Conservation (phyloP, 2,797 vertebrate species). For the Bufotes viridis region DNA sequence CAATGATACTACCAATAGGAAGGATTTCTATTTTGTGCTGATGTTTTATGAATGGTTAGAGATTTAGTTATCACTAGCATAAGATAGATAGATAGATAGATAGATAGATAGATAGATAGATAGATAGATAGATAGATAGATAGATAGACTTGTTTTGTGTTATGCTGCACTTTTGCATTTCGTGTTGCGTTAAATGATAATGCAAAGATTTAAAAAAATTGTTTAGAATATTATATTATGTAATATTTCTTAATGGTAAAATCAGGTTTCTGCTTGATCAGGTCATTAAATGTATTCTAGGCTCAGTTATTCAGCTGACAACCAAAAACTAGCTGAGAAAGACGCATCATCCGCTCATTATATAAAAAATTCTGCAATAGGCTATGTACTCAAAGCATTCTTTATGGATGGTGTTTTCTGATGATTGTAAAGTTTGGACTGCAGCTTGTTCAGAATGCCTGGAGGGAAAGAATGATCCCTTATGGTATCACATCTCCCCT, state of each 20-base stretch:
- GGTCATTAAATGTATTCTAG: neutral
- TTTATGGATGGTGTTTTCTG: slow-evolving; percentile 13
- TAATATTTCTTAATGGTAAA: neutral
- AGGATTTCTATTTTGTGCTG: too few species aligned
- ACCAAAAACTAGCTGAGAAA: neutral
- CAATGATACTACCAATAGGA: too few species aligned
- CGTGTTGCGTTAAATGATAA: neutral
- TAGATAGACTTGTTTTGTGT: neutral
- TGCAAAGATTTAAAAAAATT: neutral
- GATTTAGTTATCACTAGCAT: too few species aligned
- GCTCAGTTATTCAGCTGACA: neutral
- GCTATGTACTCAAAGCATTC: neutral
- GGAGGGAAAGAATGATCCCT: slow-evolving; percentile 17
- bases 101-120: neutral
- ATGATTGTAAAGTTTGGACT: slow-evolving; percentile 10
- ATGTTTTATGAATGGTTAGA: too few species aligned
- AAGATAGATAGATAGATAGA: too few species aligned
- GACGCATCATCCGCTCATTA: neutral
- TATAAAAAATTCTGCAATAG: neutral
- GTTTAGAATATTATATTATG: neutral
- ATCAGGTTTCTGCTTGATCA: neutral
- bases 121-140: neutral
- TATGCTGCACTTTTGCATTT: neutral
- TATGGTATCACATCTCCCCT: slow-evolving; percentile 5
- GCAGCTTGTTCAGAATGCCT: slow-evolving; percentile 21